Evolutionary conservation across 2,797 vertebrate species (phyloP).

Genomic region (Anguilla anguilla): DNA sequence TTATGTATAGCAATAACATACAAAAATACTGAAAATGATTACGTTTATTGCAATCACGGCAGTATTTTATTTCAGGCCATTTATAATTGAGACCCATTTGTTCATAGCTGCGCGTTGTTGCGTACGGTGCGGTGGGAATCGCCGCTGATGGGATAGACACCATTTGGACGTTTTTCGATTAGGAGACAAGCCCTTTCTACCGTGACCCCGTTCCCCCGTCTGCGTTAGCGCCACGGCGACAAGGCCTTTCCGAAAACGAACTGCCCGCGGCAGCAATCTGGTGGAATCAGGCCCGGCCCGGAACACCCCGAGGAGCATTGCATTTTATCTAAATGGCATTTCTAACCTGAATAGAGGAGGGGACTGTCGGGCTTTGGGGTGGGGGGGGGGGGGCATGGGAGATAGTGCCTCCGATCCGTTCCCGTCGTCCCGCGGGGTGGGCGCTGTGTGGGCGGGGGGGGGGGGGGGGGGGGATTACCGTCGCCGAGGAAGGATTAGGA

Average conservation of each 20-base stretch:
- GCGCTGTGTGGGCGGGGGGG: conserved; percentile 46
- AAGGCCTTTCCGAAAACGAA: not conserved
- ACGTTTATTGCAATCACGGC: not conserved
- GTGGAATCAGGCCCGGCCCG: conserved; percentile 17
- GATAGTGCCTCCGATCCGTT: not conserved
- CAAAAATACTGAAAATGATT: not conserved
- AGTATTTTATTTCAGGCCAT: not conserved
- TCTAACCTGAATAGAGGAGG: not conserved
- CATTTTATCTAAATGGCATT: not conserved
- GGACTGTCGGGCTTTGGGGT: not conserved
- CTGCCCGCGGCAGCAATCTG: conserved; percentile 38
- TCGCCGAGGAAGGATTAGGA: conserved; percentile 30
- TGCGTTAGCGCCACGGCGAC: not conserved
- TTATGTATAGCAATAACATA: not conserved
- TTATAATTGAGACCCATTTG: not conserved
- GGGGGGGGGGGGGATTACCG: conserved; percentile 40
- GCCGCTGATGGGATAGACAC: not conserved
- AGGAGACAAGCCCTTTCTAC: not conserved
- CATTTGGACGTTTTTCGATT: not conserved
- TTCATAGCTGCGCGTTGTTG: not conserved
- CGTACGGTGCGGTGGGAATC: not conserved
- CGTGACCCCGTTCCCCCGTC: not conserved
- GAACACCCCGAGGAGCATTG: not conserved
- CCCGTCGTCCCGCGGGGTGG: conserved; percentile 51
- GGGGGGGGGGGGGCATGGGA: not conserved